Evolutionary conservation across 2,888 invertebrate genomes (phyloP).

Genomic region (Aelia acuminata): DNA sequence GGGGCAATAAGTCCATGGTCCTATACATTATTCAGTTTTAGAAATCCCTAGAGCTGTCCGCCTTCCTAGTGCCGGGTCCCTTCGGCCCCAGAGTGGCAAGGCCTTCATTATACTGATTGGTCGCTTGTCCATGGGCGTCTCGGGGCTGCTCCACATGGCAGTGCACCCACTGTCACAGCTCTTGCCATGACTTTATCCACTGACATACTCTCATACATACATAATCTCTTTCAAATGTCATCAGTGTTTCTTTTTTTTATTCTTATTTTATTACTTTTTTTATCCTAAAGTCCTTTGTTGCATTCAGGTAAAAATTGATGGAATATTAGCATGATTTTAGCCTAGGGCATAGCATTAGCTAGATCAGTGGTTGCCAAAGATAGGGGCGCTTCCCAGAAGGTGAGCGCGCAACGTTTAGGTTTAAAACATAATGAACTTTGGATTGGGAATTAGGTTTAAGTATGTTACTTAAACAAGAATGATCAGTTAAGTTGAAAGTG

Average conservation of each 20-base stretch:
- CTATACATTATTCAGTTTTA: slow-evolving; percentile 35
- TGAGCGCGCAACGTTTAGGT: too few species aligned
- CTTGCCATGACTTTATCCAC: neutral
- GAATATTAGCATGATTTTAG: too few species aligned
- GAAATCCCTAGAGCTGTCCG: neutral
- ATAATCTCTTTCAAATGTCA: slow-evolving; percentile 10
- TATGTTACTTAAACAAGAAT: too few species aligned
- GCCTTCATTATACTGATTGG: slow-evolving; percentile 40
- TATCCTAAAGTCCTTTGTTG: neutral
- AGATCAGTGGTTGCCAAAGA: too few species aligned
- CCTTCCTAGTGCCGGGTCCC: slow-evolving; percentile 14
- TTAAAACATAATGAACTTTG: too few species aligned
- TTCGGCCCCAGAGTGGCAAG: neutral
- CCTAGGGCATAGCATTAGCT: too few species aligned
- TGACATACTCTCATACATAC: neutral
- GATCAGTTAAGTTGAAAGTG: too few species aligned
- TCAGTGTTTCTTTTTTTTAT: neutral
- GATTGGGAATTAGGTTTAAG: too few species aligned
- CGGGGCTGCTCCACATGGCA: neutral
- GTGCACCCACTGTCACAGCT: neutral
- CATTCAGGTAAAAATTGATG: too few species aligned
- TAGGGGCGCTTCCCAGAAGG: too few species aligned
- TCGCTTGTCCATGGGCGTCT: slow-evolving; percentile 5
- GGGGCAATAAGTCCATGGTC: neutral
- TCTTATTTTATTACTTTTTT: neutral